Evolutionary conservation across 2,888 invertebrate species (phyloP).

Genomic region (Pantelozetes paolii): DNA sequence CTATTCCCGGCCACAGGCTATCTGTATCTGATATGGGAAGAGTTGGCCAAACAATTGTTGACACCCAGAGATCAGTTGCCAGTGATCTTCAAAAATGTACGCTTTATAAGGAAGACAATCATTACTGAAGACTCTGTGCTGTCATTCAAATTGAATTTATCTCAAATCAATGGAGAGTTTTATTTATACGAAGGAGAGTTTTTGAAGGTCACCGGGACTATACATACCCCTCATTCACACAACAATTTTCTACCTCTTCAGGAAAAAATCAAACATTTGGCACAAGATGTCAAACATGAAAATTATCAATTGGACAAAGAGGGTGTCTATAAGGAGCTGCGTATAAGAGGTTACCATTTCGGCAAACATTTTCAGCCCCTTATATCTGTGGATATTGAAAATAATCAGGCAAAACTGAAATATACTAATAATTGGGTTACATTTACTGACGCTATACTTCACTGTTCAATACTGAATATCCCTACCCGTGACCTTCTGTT

Average conservation of each 20-base stretch:
- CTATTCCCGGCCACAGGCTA: conserved; percentile 57
- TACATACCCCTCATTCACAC: conserved; percentile 50
- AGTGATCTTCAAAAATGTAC: conserved; percentile 59
- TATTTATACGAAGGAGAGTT: conserved; percentile 53
- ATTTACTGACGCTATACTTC: conserved; percentile 92
- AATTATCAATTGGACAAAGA: conserved; percentile 47
- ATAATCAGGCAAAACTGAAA: conserved; percentile 63
- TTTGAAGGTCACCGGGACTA: conserved; percentile 52
- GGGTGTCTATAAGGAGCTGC: conserved; percentile 80
- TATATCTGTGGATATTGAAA: conserved; percentile 65
- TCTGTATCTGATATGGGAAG: conserved; percentile 71
- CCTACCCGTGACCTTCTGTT: conserved; percentile 50
- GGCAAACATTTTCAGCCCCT: conserved; percentile 75
- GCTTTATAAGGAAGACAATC: conserved; percentile 84
- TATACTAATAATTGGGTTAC: conserved; percentile 75
- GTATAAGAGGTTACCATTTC: conserved; percentile 80
- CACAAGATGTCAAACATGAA: conserved; percentile 50
- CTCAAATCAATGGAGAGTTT: conserved; percentile 53
- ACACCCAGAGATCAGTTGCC: conserved; percentile 56
- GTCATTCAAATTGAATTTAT: conserved; percentile 68
- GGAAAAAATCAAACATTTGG: not conserved
- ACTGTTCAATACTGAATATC: conserved; percentile 56
- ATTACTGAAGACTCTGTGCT: conserved; percentile 67
- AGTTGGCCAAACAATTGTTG: conserved; percentile 71
- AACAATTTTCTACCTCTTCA: not conserved